These are phyloP conservation scores for Mystacornis crossleyi DNA, from an alignment of 2,113 vertebrate genomes.

Conservation along the genomic window DNA sequence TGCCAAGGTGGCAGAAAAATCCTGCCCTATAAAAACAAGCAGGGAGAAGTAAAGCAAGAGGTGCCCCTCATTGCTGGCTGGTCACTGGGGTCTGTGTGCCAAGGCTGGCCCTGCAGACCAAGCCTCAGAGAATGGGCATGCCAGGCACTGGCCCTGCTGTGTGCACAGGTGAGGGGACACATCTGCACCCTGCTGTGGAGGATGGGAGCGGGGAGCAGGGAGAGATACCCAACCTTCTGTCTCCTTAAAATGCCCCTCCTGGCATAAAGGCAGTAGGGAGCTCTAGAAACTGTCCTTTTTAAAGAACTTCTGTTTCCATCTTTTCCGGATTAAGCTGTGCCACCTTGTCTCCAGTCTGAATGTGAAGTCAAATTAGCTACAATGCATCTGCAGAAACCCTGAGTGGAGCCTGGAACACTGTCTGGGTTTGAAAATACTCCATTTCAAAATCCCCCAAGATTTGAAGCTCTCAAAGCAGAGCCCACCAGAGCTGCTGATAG, in stretches of 20 bases:
- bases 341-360: background rate
- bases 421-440: background rate
- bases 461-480: background rate
- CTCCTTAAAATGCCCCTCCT: background rate
- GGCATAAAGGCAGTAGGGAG: background rate
- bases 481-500: background rate
- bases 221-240: background rate
- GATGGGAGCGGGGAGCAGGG: background rate
- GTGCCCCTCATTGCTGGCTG: background rate
- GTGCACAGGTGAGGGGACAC: accelerated
- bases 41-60: background rate
- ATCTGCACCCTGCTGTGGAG: background rate
- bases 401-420: background rate
- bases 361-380: accelerated
- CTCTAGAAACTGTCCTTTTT: background rate
- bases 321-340: background rate
- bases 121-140: accelerated
- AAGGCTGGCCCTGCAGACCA: background rate
- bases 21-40: background rate
- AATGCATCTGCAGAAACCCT: background rate
- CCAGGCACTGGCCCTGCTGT: background rate
- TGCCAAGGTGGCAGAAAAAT: slow-evolving; percentile 39
- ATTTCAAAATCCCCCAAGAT: background rate
- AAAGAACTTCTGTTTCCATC: background rate
- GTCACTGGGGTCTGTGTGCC: background rate